These are phyloP conservation scores for Lochmaea capreae DNA, from an alignment of 2,888 invertebrate species.

Conservation along the genomic window DNA sequence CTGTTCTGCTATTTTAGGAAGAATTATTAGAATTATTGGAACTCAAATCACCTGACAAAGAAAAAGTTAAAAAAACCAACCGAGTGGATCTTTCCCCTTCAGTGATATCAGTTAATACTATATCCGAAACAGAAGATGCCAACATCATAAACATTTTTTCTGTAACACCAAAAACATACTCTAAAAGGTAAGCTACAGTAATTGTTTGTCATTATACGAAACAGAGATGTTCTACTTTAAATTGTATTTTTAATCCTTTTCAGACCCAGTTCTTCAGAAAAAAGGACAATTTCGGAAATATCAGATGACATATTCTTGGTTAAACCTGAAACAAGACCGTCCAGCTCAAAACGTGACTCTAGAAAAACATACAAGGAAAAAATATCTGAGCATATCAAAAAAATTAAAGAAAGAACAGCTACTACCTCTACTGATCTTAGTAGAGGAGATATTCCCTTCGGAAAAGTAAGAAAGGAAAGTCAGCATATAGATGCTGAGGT, in stretches of 20 bases:
- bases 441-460: constrained; percentile 50
- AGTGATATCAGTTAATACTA: constrained; percentile 23
- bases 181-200: constrained; percentile 22
- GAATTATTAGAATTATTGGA: constrained; percentile 51
- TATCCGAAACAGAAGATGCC: constrained; percentile 33
- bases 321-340: constrained; percentile 38
- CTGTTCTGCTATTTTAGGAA: constrained; percentile 42
- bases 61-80: constrained; percentile 37
- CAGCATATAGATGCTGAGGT: constrained; percentile 51
- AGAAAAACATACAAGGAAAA: constrained; percentile 62
- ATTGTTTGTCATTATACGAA: too few relatives aligned
- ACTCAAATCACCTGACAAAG: constrained; percentile 43
- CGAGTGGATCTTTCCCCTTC: constrained; percentile 15
- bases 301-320: constrained; percentile 50
- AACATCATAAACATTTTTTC: constrained; percentile 46
- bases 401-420: constrained; percentile 60
- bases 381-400: constrained; percentile 61
- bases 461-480: constrained; percentile 55
- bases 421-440: constrained; percentile 49
- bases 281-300: constrained; percentile 47
- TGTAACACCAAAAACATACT: constrained; percentile 41
- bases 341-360: constrained; percentile 25
- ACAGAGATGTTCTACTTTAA: too few relatives aligned
- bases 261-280: constrained; percentile 38
- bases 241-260: background rate